These are phyloP conservation scores for Bellardia pandia DNA, from an alignment of 2,888 invertebrate species.

Conservation along the genomic window DNA sequence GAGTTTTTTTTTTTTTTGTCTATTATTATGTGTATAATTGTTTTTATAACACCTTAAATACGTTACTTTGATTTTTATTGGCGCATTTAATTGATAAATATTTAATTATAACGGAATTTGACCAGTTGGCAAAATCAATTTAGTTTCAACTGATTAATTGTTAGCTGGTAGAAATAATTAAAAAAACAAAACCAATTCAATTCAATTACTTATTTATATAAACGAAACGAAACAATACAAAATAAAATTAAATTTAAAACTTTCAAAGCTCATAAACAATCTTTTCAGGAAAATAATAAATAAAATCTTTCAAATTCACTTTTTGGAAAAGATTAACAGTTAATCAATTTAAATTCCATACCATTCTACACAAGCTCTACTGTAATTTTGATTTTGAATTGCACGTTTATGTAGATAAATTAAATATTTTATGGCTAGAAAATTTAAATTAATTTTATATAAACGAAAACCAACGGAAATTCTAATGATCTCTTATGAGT, in stretches of 20 bases:
- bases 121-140: conserved; percentile 16
- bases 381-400: background rate
- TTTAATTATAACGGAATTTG: conserved; percentile 36
- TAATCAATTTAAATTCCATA: conserved; percentile 1
- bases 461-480: conserved; percentile 39
- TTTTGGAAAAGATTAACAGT: background rate
- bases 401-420: background rate
- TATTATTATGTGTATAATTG: conserved; percentile 45
- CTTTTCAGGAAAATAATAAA: background rate
- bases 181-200: background rate
- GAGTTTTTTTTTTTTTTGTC: background rate
- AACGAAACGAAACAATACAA: background rate
- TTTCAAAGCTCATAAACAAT: background rate
- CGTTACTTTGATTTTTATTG: conserved; percentile 45
- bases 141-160: conserved; percentile 14
- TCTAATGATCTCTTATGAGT: conserved; percentile 49
- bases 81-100: conserved; percentile 37
- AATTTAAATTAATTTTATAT: conserved; percentile 10
- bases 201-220: background rate
- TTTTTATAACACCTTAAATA: conserved; percentile 62
- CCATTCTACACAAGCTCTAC: background rate
- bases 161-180: background rate
- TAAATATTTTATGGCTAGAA: conserved; percentile 11
- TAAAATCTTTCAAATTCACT: background rate
- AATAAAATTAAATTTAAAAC: background rate